phyloP scores from a whole-genome alignment of 2,113 vertebrate species.

The Serinus canaria region DNA sequence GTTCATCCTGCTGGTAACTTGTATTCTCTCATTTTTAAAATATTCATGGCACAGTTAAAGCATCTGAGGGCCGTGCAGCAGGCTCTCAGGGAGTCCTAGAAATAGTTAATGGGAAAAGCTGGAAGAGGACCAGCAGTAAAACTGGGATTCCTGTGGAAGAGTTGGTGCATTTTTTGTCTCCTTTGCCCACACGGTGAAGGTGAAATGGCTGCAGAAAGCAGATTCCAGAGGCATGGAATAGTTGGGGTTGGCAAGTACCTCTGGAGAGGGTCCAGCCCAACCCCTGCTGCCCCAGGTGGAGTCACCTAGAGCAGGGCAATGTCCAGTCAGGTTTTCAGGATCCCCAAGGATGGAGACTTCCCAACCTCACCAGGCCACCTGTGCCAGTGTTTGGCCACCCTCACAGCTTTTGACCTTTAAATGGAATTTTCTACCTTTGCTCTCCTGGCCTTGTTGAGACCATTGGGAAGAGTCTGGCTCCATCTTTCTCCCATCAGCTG shows the following conservation, averaged over 20 bases:
- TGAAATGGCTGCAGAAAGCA: background rate
- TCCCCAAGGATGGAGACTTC: background rate
- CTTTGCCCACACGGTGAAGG: background rate
- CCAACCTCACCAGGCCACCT: background rate
- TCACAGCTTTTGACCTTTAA: background rate
- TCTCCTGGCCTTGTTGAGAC: background rate
- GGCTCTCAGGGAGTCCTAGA: background rate
- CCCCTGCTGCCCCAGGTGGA: background rate
- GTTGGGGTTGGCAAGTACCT: background rate
- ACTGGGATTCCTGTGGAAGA: background rate
- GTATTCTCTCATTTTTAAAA: background rate
- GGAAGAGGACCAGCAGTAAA: background rate
- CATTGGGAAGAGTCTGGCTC: background rate
- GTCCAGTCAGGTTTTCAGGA: background rate
- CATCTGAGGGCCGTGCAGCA: background rate
- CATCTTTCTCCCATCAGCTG: background rate
- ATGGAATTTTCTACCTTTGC: background rate
- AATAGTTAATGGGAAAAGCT: background rate
- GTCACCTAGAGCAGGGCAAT: background rate
- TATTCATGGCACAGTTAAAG: background rate
- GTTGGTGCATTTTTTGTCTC: background rate
- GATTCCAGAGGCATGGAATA: background rate
- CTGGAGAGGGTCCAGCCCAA: background rate
- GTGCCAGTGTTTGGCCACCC: background rate
- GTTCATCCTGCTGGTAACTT: background rate